Base-by-base conservation (phyloP, 35 echinoderm and acorn worm species). In the Apostichopus parvimensis region DNA sequence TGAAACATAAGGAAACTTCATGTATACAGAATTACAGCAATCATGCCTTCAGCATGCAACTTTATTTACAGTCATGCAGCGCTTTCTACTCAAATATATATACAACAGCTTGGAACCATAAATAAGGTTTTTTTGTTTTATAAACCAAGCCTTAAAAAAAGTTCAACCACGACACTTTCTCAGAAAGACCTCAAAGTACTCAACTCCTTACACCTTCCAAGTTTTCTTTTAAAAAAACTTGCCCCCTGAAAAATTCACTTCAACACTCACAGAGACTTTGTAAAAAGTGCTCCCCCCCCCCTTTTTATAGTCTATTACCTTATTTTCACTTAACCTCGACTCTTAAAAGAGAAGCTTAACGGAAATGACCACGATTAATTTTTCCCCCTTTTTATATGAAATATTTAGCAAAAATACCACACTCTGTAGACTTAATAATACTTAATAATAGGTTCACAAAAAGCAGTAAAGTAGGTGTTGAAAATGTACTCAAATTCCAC, bases 111-210 rank as follows among this genome's bases (percentile, higher is more conserved):
- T 57, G 79, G 45, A 82, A 82, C 34, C 45, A 57, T 57, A 53
- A 57, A 57, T 82, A 21, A 54, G 86, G 62, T 73, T 28, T 28
- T n/a, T 28, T 28, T 24, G 71, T 11, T 87, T n/a, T 61, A 72
- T 34, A 88, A 88, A 52, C 86, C 60, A 72, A 52, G 28, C 45
- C 64, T 87, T 45, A 45, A 64, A 87, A 87, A 87, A 87, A 56
- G 86, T 66, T 88, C 57, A 88, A 88, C 61, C 86, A 88, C 86
- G 86, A 88, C 86, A 88, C 86, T 88, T 88, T 72, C 86, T 88
- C 61, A 72, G 86, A 88, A 88, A 88, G 86, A 88, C 86, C 86
- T 88, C 21, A 73, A 21, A 88, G 86, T 88, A 88, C 86, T 88
- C 60, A 23, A 59, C 81, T 84, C 61, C 23, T 17, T 57, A 57